phyloP scores from a whole-genome alignment of 2,888 invertebrate genomes.

The Andrena camellia region DNA sequence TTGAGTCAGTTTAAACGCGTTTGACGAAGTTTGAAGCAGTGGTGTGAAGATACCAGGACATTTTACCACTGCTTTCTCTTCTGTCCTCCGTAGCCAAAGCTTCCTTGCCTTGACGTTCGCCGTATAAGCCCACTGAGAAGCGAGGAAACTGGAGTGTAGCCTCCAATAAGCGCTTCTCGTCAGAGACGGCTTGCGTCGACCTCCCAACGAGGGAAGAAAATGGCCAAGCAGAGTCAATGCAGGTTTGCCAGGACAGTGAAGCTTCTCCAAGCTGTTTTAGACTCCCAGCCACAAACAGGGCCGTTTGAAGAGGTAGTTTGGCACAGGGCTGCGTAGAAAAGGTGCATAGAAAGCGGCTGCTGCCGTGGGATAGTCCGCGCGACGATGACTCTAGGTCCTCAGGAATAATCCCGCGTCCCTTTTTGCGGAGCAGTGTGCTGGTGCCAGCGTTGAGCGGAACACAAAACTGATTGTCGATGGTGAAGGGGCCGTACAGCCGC shows the following conservation, averaged over 20 bases:
- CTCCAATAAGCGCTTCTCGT: background rate
- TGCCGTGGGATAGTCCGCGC: background rate
- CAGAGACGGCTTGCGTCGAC: background rate
- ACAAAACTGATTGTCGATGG: slow-evolving; percentile 70
- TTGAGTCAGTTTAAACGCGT: background rate
- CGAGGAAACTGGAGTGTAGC: background rate
- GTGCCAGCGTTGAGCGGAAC: slow-evolving; percentile 42
- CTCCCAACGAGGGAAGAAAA: background rate
- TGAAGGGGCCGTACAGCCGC: slow-evolving; percentile 22
- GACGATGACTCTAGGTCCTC: background rate
- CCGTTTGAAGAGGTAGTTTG: background rate
- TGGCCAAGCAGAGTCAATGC: background rate
- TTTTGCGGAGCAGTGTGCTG: background rate
- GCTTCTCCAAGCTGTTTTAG: background rate
- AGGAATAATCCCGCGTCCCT: background rate
- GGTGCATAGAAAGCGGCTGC: slow-evolving; percentile 14
- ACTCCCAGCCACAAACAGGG: background rate
- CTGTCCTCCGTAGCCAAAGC: background rate
- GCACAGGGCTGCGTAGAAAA: slow-evolving; percentile 40
- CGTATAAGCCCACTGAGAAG: background rate
- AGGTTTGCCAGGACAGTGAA: background rate
- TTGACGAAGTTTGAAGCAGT: background rate
- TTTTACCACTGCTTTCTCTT: background rate
- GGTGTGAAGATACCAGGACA: background rate
- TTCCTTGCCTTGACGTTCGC: background rate